These are phyloP conservation scores for Acronicta aceris DNA, from an alignment of 2,888 invertebrate genomes.

Conservation along the genomic window DNA sequence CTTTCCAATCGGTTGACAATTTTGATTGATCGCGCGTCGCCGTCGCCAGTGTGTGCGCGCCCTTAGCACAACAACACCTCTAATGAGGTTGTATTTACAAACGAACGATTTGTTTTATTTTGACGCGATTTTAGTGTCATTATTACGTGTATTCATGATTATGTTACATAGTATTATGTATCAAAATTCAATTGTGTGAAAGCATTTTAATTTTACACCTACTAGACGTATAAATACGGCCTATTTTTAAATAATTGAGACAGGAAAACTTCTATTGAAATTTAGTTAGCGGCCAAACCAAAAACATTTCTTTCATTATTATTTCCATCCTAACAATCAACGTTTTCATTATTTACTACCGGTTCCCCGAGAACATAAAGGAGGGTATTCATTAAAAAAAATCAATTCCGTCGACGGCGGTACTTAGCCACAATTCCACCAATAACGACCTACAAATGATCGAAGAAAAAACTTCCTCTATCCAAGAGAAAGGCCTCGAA, in stretches of 20 bases:
- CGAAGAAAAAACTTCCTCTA: conserved; percentile 79
- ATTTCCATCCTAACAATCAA: conserved; percentile 57
- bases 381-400: conserved; percentile 84
- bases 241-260: background rate
- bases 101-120: conserved; percentile 57
- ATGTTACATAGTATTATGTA: background rate
- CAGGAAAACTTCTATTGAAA: conserved; percentile 6
- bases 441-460: conserved; percentile 86
- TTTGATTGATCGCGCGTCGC: conserved; percentile 81
- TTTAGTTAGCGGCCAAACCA: conserved; percentile 8
- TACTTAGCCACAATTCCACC: conserved; percentile 84
- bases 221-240: too few species aligned
- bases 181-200: background rate
- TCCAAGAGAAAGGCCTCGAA: conserved; percentile 58
- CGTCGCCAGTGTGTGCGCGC: conserved; percentile 56
- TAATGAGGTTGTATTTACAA: conserved; percentile 71
- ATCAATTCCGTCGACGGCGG: conserved; percentile 73
- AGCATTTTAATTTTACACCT: too few species aligned
- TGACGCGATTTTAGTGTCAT: conserved; percentile 8
- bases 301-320: conserved; percentile 50
- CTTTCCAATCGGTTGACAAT: conserved; percentile 87
- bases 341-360: conserved; percentile 78
- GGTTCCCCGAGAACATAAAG: conserved; percentile 71
- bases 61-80: conserved; percentile 54
- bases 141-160: background rate